Base-by-base conservation (phyloP, 1,140 invertebrate genomes). In the Heliconius nattereri region DNA sequence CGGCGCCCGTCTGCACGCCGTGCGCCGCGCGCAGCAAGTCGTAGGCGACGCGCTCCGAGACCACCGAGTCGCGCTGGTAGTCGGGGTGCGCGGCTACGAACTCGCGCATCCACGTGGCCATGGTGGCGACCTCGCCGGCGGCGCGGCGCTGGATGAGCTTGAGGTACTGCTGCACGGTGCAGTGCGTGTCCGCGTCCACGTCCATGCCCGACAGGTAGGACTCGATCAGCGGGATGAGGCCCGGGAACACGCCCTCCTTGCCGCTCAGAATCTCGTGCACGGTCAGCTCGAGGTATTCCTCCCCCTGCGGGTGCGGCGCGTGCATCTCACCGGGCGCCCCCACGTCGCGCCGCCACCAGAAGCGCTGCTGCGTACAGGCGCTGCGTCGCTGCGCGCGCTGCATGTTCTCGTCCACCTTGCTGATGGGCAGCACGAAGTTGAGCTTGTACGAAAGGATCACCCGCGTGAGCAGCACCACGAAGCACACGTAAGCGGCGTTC, bases 221-320 rank as follows among this genome's bases (percentile, higher is more conserved):
- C 86, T 98, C 97, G 54, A 99, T 98, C 75, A 99, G 66, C 66
- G 66, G 66, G 29, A 35, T 71, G 66, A 71, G 66, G 29, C 66
- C 26, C 32, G 66, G 66, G 32, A 71, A 71, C 19, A 71, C 32
- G 66, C 66, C 66, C 75, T 98, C 98, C 95, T 98, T 99, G 87
- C 99, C 99, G 95, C 99, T 99, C 76, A 99, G 97, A 85, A 99
- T 99, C 95, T 99, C 98, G 94, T 99, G 96, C 72, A 99, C 96
- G 5, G 97, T 98, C 96, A 99, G 98, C 84, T 97, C 95, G 7
- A 95, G 95, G 86, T 96, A 97, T 74, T 96, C 94, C 85, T 96
- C 95, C 40, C 11, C 9, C 8, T 13, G 72, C 72, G 75, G 77
- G 85, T 82, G n/a, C 35, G 32, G 84, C 78, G 76, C 79, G 81